Evolutionary conservation across 2,113 vertebrate species (phyloP), one percentile per base, ranked within the genome.

Genomic region (Colius striatus): DNA sequence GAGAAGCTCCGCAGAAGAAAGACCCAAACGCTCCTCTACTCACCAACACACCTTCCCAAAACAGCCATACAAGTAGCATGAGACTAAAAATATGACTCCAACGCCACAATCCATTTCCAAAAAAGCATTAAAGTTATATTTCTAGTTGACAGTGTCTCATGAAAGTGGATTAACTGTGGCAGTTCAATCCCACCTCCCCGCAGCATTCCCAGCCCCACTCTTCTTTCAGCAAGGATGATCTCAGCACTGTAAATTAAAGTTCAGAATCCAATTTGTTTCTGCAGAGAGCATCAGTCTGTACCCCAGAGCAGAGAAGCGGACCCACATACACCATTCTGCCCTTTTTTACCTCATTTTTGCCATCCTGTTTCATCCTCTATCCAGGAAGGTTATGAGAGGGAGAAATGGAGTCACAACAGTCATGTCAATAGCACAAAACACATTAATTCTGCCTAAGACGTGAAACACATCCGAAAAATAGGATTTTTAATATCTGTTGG

Each of bases 121-220:
- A 78, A 90, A 21, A 38, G 55, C 92, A 93, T 45, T 74, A 34
- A 90, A 96, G 88, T 95, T 95, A 26, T 57, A 92, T 90, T 87
- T 95, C 90, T 90, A 93, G 54, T 53, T 83, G 85, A 92, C 90
- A 92, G 61, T 47, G 72, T 87, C 68, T 84, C 57, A 76, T 72
- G 81, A 43, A 93, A 96, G 88, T 92, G 72, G 92, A 93, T 94
- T 90, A 94, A 83, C 43, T 13, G 0, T 4, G 6, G 88, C 88
- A 86, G 54, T 94, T 48, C 76, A 86, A 82, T 62, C 53, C 73
- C 7, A 6, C 65, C 68, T 77, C 53, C 83, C 70, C 0, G 0
- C 79, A 72, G 91, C 3, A 1, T 72, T 80, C 79, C 88, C 13
- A 9, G 65, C 34, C 60, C n/a, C 2, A 32, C 38, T 86, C 72